phyloP scores from a whole-genome alignment of 2,113 vertebrate species.

The Poeciliopsis retropinna region DNA sequence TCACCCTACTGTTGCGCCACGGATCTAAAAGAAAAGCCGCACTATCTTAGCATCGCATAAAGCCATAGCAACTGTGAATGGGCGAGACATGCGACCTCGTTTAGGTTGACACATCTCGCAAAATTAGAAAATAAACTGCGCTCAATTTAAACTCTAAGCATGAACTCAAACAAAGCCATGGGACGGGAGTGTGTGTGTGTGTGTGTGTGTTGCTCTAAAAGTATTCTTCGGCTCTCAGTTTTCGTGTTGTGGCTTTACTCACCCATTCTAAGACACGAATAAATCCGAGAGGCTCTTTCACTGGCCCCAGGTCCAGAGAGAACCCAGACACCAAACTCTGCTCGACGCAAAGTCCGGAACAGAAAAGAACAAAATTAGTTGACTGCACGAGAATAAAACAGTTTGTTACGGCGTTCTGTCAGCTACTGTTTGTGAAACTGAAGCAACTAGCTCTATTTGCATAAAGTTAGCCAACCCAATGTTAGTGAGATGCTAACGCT shows the following conservation, averaged over 20 bases:
- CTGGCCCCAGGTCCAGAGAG: slow-evolving; percentile 84
- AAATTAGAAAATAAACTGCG: background rate
- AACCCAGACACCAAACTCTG: slow-evolving; percentile 71
- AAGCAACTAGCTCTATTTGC: too few species aligned
- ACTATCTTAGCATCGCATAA: background rate
- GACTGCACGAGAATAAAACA: too few species aligned
- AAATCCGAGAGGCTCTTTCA: slow-evolving; percentile 93
- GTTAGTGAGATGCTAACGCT: background rate
- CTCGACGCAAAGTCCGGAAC: background rate
- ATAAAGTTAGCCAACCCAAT: background rate
- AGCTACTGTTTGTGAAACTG: background rate
- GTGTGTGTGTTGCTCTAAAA: background rate
- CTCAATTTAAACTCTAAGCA: background rate
- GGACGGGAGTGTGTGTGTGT: background rate
- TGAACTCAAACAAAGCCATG: background rate
- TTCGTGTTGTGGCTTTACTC: slow-evolving; percentile 59
- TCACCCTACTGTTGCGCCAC: background rate
- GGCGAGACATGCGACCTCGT: background rate
- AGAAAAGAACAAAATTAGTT: too few species aligned
- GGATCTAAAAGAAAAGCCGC: background rate
- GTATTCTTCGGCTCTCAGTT: too few species aligned
- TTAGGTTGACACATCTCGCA: background rate
- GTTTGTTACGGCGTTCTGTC: too few species aligned
- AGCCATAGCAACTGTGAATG: background rate
- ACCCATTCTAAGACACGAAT: slow-evolving; percentile 95